Percentiles rank a stretch among this genome's conserved stretches.
These are phyloP conservation scores for Sinhomidia bicolor DNA, from an alignment of 2,888 invertebrate species.

Conservation along the genomic window DNA sequence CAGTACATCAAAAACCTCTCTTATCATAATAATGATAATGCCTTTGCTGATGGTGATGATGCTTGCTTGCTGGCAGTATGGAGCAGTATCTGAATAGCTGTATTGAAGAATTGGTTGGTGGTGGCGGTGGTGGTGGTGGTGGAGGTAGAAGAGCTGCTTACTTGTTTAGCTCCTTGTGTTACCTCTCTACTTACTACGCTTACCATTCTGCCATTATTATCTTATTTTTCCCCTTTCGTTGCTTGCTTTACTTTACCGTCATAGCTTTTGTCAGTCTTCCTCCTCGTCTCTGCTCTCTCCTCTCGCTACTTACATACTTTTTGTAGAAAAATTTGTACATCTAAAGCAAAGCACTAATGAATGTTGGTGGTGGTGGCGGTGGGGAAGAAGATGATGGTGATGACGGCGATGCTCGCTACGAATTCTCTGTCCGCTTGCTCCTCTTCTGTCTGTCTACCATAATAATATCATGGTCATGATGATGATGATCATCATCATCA, in stretches of 20 bases:
- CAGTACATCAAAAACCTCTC: conserved; percentile 13
- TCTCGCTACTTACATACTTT: conserved; percentile 16
- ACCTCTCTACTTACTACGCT: no score
- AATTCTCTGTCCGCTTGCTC: background rate
- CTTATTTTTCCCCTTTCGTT: no score
- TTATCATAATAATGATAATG: conserved; percentile 41
- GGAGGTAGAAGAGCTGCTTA: no score
- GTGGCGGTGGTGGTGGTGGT: no score
- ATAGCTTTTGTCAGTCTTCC: no score
- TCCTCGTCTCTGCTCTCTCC: background rate
- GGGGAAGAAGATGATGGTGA: conserved; percentile 29
- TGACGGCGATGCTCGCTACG: conserved; percentile 11
- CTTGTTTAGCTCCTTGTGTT: no score
- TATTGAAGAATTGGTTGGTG: conserved; percentile 3
- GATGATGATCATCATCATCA: background rate
- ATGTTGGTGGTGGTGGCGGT: conserved; percentile 14
- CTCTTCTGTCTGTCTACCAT: conserved; percentile 30
- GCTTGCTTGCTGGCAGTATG: conserved; percentile 4
- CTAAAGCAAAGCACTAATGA: background rate
- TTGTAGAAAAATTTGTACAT: background rate
- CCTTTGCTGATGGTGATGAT: no score
- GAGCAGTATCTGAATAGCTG: no score
- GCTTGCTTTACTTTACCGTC: no score
- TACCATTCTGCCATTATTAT: no score
- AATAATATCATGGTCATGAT: background rate